A percentile compares a stretch with the other conserved stretches of the same genome.
Conservation (phyloP, 2,113 vertebrate species). For the Daphoenositta chrysoptera region DNA sequence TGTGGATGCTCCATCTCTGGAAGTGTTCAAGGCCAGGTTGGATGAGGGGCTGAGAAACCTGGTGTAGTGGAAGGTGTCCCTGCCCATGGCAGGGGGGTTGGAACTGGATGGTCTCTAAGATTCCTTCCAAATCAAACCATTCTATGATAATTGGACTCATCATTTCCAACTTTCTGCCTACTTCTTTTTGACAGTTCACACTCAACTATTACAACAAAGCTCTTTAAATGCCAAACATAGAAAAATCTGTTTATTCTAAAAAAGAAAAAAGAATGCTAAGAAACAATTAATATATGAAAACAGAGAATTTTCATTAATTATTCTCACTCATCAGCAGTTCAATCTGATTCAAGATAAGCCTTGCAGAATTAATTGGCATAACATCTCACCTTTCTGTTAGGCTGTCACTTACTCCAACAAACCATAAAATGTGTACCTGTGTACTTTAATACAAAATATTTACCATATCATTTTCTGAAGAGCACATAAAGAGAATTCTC, state of each 20-base stretch:
- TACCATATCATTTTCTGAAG: not conserved
- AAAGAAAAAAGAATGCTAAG: not conserved
- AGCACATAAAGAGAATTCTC: not conserved
- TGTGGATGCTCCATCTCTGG: not conserved
- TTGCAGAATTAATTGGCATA: not conserved
- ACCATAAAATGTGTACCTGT: not conserved
- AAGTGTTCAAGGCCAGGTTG: not conserved
- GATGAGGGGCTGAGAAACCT: not conserved
- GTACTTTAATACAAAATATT: not conserved
- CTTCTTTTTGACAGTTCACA: not conserved
- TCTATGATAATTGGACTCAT: not conserved
- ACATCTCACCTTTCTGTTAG: not conserved
- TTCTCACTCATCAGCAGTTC: not conserved
- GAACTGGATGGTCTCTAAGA: not conserved
- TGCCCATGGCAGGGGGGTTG: not conserved
- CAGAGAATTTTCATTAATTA: not conserved
- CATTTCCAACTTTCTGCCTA: not conserved
- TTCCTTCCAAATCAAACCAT: not conserved
- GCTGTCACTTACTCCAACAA: not conserved
- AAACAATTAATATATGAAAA: not conserved
- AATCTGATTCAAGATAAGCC: not conserved
- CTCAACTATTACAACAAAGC: not conserved
- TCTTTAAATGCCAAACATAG: not conserved
- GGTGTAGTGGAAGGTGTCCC: no score
- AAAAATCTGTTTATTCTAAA: not conserved